Percentiles rank a stretch among this genome's conserved stretches.
phyloP scores from a whole-genome alignment of 2,797 vertebrate species.

The Buphagus erythrorhynchus region DNA sequence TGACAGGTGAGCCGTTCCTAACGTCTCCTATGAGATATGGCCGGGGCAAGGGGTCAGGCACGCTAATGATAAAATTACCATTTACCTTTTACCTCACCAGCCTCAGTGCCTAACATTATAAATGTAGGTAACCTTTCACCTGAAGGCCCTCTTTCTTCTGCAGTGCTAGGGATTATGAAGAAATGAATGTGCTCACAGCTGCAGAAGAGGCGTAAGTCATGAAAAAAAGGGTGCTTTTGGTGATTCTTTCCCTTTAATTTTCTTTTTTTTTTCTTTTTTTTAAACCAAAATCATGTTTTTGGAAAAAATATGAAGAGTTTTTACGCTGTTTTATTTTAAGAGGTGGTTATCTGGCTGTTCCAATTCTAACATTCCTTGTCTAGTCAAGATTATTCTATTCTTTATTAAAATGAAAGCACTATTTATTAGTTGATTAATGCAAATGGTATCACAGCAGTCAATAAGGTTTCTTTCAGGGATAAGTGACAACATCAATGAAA shows the following conservation, averaged over 20 bases:
- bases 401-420: not conserved
- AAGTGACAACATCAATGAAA: not conserved
- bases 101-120: conserved; percentile 79
- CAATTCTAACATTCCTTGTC: not conserved
- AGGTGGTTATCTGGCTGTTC: not conserved
- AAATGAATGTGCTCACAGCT: conserved; percentile 50
- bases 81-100: conserved; percentile 80
- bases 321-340: not conserved
- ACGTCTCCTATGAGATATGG: conserved; percentile 76
- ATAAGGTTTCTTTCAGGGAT: not conserved
- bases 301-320: not conserved
- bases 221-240: not conserved
- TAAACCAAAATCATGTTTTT: not conserved
- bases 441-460: not conserved
- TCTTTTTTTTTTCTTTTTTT: not conserved
- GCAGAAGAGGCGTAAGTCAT: conserved; percentile 11
- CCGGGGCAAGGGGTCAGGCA: conserved; percentile 78
- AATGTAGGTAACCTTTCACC: conserved; percentile 85
- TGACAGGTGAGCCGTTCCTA: conserved; percentile 77
- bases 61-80: conserved; percentile 86
- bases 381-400: not conserved
- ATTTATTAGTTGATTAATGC: not conserved
- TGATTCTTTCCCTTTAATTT: not conserved
- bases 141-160: conserved; percentile 72
- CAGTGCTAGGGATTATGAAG: conserved; percentile 47